Conservation (phyloP, 2,113 vertebrate genomes). For the Cinclus cinclus region DNA sequence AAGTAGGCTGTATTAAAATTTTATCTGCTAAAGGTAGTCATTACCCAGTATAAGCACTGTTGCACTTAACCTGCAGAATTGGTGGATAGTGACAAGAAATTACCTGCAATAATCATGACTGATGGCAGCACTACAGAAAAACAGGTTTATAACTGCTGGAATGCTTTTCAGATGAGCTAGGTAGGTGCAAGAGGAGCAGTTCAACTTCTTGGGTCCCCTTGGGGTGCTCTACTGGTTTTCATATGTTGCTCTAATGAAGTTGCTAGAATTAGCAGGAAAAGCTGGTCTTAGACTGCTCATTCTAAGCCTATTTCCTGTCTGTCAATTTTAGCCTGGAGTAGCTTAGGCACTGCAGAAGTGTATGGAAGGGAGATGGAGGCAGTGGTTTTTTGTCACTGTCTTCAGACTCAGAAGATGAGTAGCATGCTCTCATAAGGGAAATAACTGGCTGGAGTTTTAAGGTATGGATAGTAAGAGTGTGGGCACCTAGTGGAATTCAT, state of each 20-base stretch:
- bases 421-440: background rate
- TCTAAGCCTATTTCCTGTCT: background rate
- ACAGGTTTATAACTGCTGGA: background rate
- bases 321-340: background rate
- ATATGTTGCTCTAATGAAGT: background rate
- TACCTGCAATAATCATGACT: background rate
- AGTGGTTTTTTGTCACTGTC: background rate
- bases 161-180: background rate
- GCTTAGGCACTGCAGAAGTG: background rate
- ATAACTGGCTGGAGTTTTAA: background rate
- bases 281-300: background rate
- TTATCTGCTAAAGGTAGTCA: background rate
- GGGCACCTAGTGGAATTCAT: background rate
- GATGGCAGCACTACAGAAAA: background rate
- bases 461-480: background rate
- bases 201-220: background rate
- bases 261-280: background rate
- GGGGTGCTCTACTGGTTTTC: background rate
- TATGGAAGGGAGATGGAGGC: background rate
- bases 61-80: background rate
- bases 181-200: background rate
- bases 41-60: background rate
- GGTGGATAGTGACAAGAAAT: background rate
- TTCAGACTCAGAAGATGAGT: background rate
- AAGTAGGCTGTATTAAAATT: background rate